Base-by-base conservation (phyloP, 2,113 vertebrate genomes). In the Sturnira hondurensis region DNA sequence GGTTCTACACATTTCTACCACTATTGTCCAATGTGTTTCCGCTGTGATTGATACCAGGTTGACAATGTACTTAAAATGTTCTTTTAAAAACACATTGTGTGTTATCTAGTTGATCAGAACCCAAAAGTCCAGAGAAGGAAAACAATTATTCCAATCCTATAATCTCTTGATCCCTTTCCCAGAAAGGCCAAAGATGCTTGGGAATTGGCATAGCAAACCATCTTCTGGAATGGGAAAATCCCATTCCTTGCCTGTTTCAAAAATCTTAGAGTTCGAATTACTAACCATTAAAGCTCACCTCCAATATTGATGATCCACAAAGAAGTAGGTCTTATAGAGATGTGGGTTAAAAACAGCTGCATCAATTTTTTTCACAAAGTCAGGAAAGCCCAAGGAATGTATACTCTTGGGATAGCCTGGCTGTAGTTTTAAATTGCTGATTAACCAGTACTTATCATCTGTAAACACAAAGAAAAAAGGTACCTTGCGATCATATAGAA, bases 261-360 rank as follows among this genome's bases (percentile, higher is more conserved):
- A 63, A 58, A 77, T 24, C 5, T 89, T 70, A 84, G 43, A 14
- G 26, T 19, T 20, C 28, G 70, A 82, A 45, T n/a, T 54, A 82
- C 36, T 63, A 91, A 89, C 0, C n/a, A 52, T 65, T 36, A 24
- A 92, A 22, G 15, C 96, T 95, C 96, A 99, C 99, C 99, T 99
- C 99, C 99, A 99, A 91, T 99, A 99, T 0, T 98, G 97, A 36
- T 98, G 98, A 1, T 98, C 98, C 0, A 98, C 98, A 94, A 99
- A 99, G 89, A 99, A 98, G 17, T 99, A 99, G 5, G 99, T 99
- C 97, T 99, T 99, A 65, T 97, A 97, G 0, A 96, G 97, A 50
- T 95, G 96, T 24, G 38, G 88, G 61, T 99, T 98, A 97, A 99
- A 94, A 92, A 99, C 98, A 0, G 99, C 99, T 15, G 99, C 99